Evolutionary conservation across 1,140 invertebrate genomes (phyloP), one percentile per base, ranked within the genome.

Genomic region (Hyphantria cunea): DNA sequence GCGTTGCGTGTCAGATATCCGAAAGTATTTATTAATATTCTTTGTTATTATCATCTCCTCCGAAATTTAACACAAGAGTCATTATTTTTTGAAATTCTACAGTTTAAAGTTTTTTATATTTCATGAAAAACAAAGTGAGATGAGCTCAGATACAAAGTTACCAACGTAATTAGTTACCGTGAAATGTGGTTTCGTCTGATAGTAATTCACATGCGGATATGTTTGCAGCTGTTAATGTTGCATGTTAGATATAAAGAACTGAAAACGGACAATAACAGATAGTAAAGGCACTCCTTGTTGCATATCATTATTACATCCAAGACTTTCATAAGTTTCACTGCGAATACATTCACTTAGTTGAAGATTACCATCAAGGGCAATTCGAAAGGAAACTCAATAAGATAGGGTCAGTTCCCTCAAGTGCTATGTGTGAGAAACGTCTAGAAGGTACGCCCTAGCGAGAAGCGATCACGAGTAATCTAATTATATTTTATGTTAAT

Each of bases 361-460:
- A 78, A 72, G 75, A 82, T 82, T 78, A 76, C 65, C 75, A 82
- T 82, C 77, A 63, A 69, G 73, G 72, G 72, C 80, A 72, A 70
- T 82, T 75, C 69, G 75, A 78, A 80, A 78, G 80, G 73, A 70
- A 74, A 72, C 67, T 72, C n/a, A n/a, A 55, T 58, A 34, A 68
- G 74, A 76, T 77, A 76, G 69, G 76, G 76, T 79, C 72, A 79
- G 66, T 68, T 75, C 65, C 68, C 47, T 49, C 60, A 52, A 51
- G 37, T 61, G 52, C 65, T 32, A 17, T 55, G 58, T 53, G 49
- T 34, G 42, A 49, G 39, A 37, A 45, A 44, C 41, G 48, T 17
- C 47, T 37, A 25, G 11, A 3, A 34, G 37, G 4, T 17, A 34
- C 12, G n/a, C 13, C 7, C 12, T 48, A 34, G 56, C 56, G 37